Conservation (phyloP, 1,140 invertebrate genomes). For the Drosophila punjabiensis region DNA sequence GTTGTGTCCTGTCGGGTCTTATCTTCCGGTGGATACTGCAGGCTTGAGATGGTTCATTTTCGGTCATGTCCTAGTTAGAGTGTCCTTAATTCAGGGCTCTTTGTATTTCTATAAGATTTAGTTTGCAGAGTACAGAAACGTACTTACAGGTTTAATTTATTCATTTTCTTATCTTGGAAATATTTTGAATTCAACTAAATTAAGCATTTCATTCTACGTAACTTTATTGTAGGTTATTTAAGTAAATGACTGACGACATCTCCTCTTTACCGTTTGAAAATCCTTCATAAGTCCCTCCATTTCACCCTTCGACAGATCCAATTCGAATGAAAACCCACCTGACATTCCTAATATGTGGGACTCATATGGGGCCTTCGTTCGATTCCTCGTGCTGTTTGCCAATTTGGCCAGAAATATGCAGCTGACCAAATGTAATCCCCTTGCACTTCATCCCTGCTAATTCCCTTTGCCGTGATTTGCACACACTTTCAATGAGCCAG, state of each 20-base stretch:
- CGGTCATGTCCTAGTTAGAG: neutral
- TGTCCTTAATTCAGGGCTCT: no score
- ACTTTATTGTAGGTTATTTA: neutral
- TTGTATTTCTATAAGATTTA: neutral
- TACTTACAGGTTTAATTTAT: neutral
- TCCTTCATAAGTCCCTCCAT: no score
- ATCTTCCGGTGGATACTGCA: neutral
- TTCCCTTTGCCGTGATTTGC: conserved; percentile 43
- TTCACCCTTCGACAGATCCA: conserved; percentile 1
- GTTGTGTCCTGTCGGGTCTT: conserved; percentile 13
- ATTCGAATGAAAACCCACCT: conserved; percentile 16
- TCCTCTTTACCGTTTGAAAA: neutral
- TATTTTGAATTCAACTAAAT: neutral
- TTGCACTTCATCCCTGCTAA: conserved; percentile 4
- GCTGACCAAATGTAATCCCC: conserved; percentile 34
- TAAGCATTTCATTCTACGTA: neutral
- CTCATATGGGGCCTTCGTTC: neutral
- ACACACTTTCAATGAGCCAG: conserved; percentile 45
- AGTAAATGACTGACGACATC: neutral
- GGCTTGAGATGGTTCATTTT: neutral
- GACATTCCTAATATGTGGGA: conserved; percentile 10
- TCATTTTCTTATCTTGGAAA: no score
- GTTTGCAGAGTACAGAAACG: neutral
- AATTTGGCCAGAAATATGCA: conserved; percentile 27
- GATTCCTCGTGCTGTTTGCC: conserved; percentile 33